Evolutionary conservation across 2,888 invertebrate species (phyloP), one percentile per base, ranked within the genome.

Genomic region (Amblyjoppa proteus): DNA sequence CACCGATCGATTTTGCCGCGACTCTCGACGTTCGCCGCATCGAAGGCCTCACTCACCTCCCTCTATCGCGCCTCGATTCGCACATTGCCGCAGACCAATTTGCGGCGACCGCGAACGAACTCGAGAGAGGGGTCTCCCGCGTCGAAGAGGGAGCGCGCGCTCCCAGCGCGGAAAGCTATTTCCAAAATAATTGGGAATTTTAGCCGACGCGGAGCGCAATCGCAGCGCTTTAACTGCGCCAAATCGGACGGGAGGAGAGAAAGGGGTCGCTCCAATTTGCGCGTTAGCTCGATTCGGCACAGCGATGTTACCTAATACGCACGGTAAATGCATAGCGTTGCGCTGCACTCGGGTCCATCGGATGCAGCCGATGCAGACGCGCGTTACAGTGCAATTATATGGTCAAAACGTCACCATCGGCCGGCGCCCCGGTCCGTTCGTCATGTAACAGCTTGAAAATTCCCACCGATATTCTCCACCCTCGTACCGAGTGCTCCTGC

Each of bases 381-480:
- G 76, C 83, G 75, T 56, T 81, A 87, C 88, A 87, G 87, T 84
- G 88, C 89, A 90, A 90, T 90, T 88, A 88, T 89, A 90, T 89
- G 87, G 89, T 86, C 83, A 85, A 79, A 88, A 88, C 86, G 91
- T 90, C 89, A 90, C 85, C 88, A 90, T 90, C 89, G 88, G 89
- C 88, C 83, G 90, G 88, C 76, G 87, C 16, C 16, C 51, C 88
- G 80, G 78, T 88, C 83, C 88, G 89, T 91, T 90, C 89, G 88
- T 91, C 90, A 91, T 90, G 91, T 88, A 91, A 90, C 91, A 91
- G 91, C 91, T 91, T 90, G 90, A 84, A 87, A 87, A 80, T 82
- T 7, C 56, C 64, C 45, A 25, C 28, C 9, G 49, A 53, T 53
- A 73, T 73, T 73, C 56, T 73, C 34, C 25, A 5, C 51, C 49